phyloP scores from a whole-genome alignment of 2,888 invertebrate species.

The Neoaliturus tenellus region DNA sequence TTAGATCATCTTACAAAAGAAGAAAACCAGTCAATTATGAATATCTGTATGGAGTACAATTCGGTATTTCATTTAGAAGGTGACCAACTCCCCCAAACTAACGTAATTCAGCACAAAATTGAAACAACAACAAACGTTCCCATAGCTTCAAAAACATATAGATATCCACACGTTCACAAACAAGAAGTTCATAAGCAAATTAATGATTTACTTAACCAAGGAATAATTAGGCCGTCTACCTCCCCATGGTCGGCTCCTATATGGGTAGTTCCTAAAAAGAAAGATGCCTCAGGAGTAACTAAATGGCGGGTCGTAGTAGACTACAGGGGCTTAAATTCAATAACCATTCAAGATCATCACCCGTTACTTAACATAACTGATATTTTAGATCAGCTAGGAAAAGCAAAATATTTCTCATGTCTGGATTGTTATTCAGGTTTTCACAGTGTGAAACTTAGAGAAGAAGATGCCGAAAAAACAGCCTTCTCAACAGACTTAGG shows the following conservation, averaged over 20 bases:
- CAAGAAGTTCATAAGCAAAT: slow-evolving; percentile 66
- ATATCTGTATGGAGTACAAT: slow-evolving; percentile 63
- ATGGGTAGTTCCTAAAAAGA: slow-evolving; percentile 70
- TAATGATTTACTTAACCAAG: slow-evolving; percentile 60
- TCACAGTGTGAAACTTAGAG: slow-evolving; percentile 64
- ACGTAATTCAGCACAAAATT: slow-evolving; percentile 67
- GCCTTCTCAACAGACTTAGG: slow-evolving; percentile 68
- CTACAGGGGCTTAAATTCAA: slow-evolving; percentile 66
- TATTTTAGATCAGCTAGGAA: slow-evolving; percentile 35
- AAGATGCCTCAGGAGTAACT: slow-evolving; percentile 67
- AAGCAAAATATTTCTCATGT: not conserved
- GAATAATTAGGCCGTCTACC: slow-evolving; percentile 68
- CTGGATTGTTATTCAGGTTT: slow-evolving; percentile 43
- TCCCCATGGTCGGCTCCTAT: slow-evolving; percentile 70
- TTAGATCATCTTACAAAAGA: slow-evolving; percentile 65
- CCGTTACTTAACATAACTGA: slow-evolving; percentile 26
- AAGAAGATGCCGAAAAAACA: slow-evolving; percentile 67
- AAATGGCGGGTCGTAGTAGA: slow-evolving; percentile 69
- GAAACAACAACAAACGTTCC: slow-evolving; percentile 66
- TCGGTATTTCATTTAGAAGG: slow-evolving; percentile 59
- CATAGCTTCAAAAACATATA: slow-evolving; percentile 66
- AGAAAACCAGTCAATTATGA: slow-evolving; percentile 62
- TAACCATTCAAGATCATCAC: not conserved
- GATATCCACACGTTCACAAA: slow-evolving; percentile 68
- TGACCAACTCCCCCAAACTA: slow-evolving; percentile 65